Base-by-base conservation (phyloP, 2,888 invertebrate genomes). In the Sepioteuthis lessoniana region DNA sequence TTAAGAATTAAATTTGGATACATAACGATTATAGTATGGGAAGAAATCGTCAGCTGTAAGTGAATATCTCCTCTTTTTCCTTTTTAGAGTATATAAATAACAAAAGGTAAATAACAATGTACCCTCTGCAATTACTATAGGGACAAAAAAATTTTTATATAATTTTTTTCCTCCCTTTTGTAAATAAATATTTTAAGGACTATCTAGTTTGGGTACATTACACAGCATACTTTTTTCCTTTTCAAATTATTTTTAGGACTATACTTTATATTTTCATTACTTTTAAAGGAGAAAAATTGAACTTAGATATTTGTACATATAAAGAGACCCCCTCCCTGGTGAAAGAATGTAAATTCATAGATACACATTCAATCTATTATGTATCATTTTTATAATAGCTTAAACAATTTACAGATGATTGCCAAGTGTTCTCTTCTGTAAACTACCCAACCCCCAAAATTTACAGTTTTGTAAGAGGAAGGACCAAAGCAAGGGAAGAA, bases 111-210 rank as follows among this genome's bases (percentile, higher is more conserved):
- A 19, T 76, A 76, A 76, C 76, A 31, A n/a, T n/a, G 76, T 76
- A 76, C 76, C 76, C 76, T 76, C 16, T 76, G 13, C n/a, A 76
- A 76, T 76, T 76, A 76, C 76, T 76, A 76, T 76, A n/a, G 76
- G 76, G 76, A 31, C 76, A 76, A 76, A 76, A 76, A 60, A 60
- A 60, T 21, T 60, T 5, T 2, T 25, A 25, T 60, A 25, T 1
- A 25, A 0, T 2, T 25, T 60, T 76, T 31, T 76, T 76, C 13
- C 7, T 2, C n/a, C 16, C n/a, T 76, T 76, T 76, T 76, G 31
- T 76, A 10, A 76, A 76, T 76, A 76, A 76, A 76, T 76, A 76
- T 76, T 76, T 76, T n/a, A 76, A n/a, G 76, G 76, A 76, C 76
- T 76, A 76, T 10, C 76, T 76, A 76, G 76, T n/a, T n/a, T 31